Evolutionary conservation across 2,797 vertebrate species (phyloP), one percentile per base, ranked within the genome.

Genomic region (Austrolebias charrua): DNA sequence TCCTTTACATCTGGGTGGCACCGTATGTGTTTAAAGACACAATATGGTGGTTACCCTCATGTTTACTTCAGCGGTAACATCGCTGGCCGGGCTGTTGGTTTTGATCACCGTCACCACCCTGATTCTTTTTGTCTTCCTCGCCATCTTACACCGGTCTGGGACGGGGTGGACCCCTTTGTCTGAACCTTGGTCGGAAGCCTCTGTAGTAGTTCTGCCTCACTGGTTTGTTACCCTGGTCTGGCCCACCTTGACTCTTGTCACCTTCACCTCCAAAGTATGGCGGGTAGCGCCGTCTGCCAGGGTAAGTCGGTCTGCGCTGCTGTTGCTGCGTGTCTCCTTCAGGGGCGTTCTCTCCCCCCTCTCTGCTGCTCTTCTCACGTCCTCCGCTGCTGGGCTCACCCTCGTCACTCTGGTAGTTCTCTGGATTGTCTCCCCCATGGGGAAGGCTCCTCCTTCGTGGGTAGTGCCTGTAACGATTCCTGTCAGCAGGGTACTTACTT

Each of bases 121-220:
- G 96, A 86, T 98, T 98, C 87, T 98, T 96, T 79, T 98, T 98
- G 79, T 98, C 95, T 89, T 98, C 96, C 87, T 98, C 97, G 0
- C 94, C 95, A 83, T 98, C 96, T 85, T 95, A 94, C 66, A 93
- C 95, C 66, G 96, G 96, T 91, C 96, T 94, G 87, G 96, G 96
- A 90, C 96, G 96, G 81, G 96, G 96, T 89, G 97, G 95, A 90
- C 96, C 96, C 89, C 97, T 80, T 78, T 87, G 79, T 83, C 92
- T 94, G 83, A 95, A 99, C 84, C 96, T 94, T 88, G 96, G 95
- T 92, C 96, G 88, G 83, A 95, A 98, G 88, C 97, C 97, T 92
- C 96, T 96, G 92, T 97, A 97, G 94, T 96, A 95, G 91, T 95
- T 98, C 92, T 98, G 95, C 83, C 98, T 95, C 91, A 92, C 96